Base-by-base conservation (phyloP, 1,140 invertebrate species). In the Globodera rostochiensis region DNA sequence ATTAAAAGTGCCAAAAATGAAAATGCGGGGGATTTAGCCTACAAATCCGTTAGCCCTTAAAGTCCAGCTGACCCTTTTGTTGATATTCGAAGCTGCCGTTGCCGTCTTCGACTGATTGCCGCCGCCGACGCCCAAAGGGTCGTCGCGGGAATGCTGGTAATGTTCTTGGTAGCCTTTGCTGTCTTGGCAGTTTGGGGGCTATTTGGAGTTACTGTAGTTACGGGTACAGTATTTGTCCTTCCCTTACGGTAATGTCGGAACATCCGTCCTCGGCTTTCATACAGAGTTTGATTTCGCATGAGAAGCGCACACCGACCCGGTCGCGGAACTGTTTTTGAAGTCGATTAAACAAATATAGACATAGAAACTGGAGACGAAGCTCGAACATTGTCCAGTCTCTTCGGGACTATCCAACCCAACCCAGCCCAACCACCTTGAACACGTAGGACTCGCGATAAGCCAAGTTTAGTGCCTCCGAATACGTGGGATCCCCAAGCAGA, bases 201-300 rank as follows among this genome's bases (percentile, higher is more conserved):
- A 73, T 82, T 82, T 69, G 21, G n/a, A 15, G 60, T 19, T 53
- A n/a, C 67, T 53, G 53, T 53, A 53, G 8, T 53, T 71, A 6
- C 19, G 8, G 19, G 46, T 6, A 49, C 64, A 4, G 50, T 67
- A 46, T 15, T 3, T 15, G 64, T 21, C 49, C 47, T 76, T 45
- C 57, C 76, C 13, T 82, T 82, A 88, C 87, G n/a, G 89, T 90
- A 73, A 89, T 87, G 21, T 87, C 89, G 64, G 87, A 79, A 82
- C 88, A 89, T n/a, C 88, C 88, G 13, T 87, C 87, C 73, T 88
- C 83, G 46, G 81, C 88, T 77, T 89, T 89, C 25, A 89, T 50
- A 74, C 88, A 89, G 4, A 89, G 75, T 47, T 86, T 81, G 46
- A 89, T 90, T 78, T 90, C 86, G 73, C 88, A 89, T 36, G 84